These are phyloP conservation scores for Jacana jacana DNA, from an alignment of 2,113 vertebrate species.

Conservation along the genomic window DNA sequence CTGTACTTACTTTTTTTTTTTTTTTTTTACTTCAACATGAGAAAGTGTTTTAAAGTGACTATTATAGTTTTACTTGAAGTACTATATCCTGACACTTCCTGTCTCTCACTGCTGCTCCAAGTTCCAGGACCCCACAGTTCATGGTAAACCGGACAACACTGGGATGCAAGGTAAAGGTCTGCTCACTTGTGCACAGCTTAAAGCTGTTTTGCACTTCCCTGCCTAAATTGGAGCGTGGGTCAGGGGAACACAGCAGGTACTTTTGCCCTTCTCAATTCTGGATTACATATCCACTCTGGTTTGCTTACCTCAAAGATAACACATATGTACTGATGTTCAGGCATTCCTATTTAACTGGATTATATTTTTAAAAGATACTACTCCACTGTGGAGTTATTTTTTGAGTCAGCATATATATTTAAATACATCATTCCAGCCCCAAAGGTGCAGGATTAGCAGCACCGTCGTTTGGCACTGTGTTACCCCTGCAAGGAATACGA, in stretches of 20 bases:
- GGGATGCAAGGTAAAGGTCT: neutral
- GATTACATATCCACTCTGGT: neutral
- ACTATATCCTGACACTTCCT: neutral
- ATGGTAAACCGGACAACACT: neutral
- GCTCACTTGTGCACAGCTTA: neutral
- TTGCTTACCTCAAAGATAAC: neutral
- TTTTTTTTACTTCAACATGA: neutral
- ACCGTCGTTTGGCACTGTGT: neutral
- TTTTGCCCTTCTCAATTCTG: neutral
- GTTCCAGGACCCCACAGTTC: neutral
- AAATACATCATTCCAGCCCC: neutral
- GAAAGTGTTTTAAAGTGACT: neutral
- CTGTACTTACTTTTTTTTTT: neutral
- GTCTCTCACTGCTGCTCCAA: accelerated
- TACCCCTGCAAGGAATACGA: neutral
- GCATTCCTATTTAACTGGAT: neutral
- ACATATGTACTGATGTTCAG: neutral
- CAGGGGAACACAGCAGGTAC: neutral
- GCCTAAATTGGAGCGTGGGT: neutral
- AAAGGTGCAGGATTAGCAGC: neutral
- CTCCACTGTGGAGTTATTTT: neutral
- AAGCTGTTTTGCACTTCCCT: neutral
- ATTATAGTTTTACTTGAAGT: neutral
- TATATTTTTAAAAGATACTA: neutral
- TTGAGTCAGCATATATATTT: neutral